Conservation (phyloP, 2,888 invertebrate species). For the Steinernema scapterisci region DNA sequence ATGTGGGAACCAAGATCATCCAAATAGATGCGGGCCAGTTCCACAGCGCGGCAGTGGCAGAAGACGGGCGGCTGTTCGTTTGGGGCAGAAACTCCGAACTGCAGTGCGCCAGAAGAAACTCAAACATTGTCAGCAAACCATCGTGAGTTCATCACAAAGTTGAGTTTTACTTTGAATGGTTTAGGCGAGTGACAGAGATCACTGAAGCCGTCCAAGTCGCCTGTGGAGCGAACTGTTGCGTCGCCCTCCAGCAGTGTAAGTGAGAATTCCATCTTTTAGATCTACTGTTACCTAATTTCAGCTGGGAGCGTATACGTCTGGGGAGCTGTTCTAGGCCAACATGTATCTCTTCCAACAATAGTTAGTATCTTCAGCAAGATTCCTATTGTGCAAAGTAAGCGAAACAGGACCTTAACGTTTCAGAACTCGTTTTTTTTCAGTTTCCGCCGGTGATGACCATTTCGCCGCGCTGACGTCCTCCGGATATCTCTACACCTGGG, state of each 20-base stretch:
- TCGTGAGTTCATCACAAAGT: slow-evolving; percentile 40
- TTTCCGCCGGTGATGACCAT: slow-evolving; percentile 13
- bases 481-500: slow-evolving; percentile 73
- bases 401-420: neutral
- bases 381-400: slow-evolving; percentile 6
- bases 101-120: slow-evolving; percentile 75
- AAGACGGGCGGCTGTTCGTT: slow-evolving; percentile 76
- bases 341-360: neutral
- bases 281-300: neutral
- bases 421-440: neutral
- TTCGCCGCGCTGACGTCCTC: slow-evolving; percentile 73
- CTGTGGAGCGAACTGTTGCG: slow-evolving; percentile 82
- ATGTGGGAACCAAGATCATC: slow-evolving; percentile 43
- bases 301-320: slow-evolving; percentile 14
- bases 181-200: slow-evolving; percentile 46
- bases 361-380: neutral
- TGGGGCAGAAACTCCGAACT: slow-evolving; percentile 92
- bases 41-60: slow-evolving; percentile 54
- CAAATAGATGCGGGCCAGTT: slow-evolving; percentile 54
- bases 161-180: neutral
- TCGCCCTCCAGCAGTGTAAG: slow-evolving; percentile 84
- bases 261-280: neutral
- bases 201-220: slow-evolving; percentile 85
- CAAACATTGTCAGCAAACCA: slow-evolving; percentile 37
- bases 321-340: neutral